These are phyloP conservation scores for Rhadinocentrus ornatus DNA, from an alignment of 2,797 vertebrate species.

Conservation along the genomic window DNA sequence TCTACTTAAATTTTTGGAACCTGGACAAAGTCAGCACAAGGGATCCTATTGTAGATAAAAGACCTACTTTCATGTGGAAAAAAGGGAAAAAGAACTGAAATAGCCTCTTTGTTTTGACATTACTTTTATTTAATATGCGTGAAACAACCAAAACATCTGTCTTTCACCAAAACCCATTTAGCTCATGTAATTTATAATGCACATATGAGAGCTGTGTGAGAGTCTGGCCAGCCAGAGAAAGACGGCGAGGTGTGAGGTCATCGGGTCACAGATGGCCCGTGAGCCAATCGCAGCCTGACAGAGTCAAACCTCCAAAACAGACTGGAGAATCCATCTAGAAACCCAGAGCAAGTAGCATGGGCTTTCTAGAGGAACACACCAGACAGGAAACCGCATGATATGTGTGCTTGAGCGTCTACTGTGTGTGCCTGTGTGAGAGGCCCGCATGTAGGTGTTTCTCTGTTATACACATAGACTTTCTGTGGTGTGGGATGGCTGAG, in stretches of 20 bases:
- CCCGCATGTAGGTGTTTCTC: slow-evolving; percentile 72
- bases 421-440: slow-evolving; percentile 35
- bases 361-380: slow-evolving; percentile 71
- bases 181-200: slow-evolving; percentile 54
- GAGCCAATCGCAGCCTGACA: slow-evolving; percentile 55
- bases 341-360: slow-evolving; percentile 68
- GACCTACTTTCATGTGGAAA: neutral
- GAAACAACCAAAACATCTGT: slow-evolving; percentile 41
- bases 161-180: slow-evolving; percentile 23
- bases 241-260: slow-evolving; percentile 75
- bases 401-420: slow-evolving; percentile 63
- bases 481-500: slow-evolving; percentile 69
- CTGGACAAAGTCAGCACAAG: neutral
- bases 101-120: slow-evolving; percentile 21
- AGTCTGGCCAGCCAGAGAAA: slow-evolving; percentile 50
- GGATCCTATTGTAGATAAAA: neutral
- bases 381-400: slow-evolving; percentile 82
- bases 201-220: slow-evolving; percentile 34
- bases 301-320: slow-evolving; percentile 64
- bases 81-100: slow-evolving; percentile 1
- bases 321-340: slow-evolving; percentile 80
- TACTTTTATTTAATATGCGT: slow-evolving; percentile 22
- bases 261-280: slow-evolving; percentile 67
- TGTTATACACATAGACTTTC: slow-evolving; percentile 74
- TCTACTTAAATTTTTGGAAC: slow-evolving; percentile 6